Evolutionary conservation across 2,113 vertebrate species (phyloP).

Genomic region (Cavia aperea): DNA sequence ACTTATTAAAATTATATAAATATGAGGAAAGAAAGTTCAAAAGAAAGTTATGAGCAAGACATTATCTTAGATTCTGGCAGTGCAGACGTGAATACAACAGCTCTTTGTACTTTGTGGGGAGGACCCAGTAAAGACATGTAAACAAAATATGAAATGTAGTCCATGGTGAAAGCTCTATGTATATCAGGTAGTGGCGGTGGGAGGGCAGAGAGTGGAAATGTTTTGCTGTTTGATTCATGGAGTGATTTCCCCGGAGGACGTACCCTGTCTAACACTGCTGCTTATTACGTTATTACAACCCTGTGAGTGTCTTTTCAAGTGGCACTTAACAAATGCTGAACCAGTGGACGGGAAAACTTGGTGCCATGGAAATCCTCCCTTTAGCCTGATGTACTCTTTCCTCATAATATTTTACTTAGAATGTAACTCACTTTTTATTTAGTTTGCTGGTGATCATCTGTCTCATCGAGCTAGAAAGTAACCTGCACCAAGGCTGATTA

Average conservation of each 20-base stretch:
- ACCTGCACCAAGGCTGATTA: background rate
- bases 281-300: background rate
- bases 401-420: background rate
- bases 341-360: background rate
- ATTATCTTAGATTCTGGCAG: background rate
- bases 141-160: background rate
- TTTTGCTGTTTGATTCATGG: background rate
- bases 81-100: background rate
- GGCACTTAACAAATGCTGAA: background rate
- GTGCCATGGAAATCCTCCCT: background rate
- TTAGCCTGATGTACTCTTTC: background rate
- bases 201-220: no score
- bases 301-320: fast-evolving
- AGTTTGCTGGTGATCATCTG: background rate
- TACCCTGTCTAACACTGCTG: no score
- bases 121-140: background rate
- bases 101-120: background rate
- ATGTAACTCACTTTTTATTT: background rate
- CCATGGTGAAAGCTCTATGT: background rate
- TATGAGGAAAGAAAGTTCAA: background rate
- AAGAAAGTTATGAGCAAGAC: background rate
- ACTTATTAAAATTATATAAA: background rate
- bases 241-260: background rate
- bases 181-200: background rate
- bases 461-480: background rate